Evolutionary conservation across 2,797 vertebrate species (phyloP).

Genomic region (Rhinoraja longicauda): DNA sequence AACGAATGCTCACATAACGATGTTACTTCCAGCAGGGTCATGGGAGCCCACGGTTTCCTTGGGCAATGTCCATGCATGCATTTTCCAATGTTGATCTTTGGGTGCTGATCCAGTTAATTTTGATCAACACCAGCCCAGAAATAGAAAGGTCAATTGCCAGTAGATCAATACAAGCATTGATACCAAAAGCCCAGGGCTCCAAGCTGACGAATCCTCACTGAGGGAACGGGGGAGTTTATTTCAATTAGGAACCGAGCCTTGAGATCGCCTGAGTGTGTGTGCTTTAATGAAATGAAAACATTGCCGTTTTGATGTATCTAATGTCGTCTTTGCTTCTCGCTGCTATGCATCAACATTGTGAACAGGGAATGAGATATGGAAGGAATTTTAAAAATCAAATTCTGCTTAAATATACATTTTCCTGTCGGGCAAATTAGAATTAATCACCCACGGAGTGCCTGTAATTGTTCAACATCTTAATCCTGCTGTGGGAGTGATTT

Average conservation of each 20-base stretch:
- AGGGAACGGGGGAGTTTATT: background rate
- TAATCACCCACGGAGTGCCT: background rate
- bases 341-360: background rate
- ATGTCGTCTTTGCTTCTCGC: constrained; percentile 12
- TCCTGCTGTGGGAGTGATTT: constrained; percentile 16
- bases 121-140: background rate
- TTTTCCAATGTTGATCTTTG: background rate
- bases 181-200: background rate
- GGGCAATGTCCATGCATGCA: background rate
- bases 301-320: background rate
- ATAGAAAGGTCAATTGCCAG: background rate
- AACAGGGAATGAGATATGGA: background rate
- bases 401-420: constrained; percentile 1
- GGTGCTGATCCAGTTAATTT: background rate
- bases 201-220: background rate
- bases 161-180: background rate
- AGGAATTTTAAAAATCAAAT: background rate
- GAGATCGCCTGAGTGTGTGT: background rate
- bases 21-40: background rate
- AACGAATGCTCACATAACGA: background rate
- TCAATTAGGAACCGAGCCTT: background rate
- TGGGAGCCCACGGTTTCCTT: background rate
- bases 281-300: background rate
- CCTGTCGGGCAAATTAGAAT: constrained; percentile 16
- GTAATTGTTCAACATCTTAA: constrained; percentile 8